A percentile compares a stretch with the other conserved stretches of the same genome.
These are phyloP conservation scores for Epiblema foenella DNA, from an alignment of 2,888 invertebrate genomes.

Conservation along the genomic window DNA sequence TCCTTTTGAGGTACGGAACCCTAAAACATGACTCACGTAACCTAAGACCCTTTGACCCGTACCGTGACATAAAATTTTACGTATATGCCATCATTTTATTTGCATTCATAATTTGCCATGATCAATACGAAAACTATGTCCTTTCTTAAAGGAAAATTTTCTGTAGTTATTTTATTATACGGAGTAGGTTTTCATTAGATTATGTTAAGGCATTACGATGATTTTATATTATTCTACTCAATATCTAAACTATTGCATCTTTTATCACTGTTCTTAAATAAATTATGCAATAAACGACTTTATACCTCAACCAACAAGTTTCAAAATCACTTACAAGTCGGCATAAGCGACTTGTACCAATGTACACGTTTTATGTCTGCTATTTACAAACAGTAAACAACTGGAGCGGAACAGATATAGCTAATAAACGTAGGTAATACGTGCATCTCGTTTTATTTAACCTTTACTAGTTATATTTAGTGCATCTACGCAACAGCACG, in stretches of 20 bases:
- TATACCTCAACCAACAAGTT: neutral
- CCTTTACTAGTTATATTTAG: slow-evolving; percentile 33
- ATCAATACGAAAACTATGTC: no score
- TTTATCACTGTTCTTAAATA: neutral
- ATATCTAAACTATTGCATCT: no score
- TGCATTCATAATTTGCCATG: no score
- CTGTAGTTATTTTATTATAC: no score
- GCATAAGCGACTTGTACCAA: neutral
- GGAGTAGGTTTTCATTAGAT: neutral
- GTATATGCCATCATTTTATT: no score
- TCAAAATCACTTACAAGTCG: neutral
- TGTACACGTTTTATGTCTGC: slow-evolving; percentile 15
- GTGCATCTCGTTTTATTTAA: slow-evolving; percentile 29
- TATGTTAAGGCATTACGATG: neutral
- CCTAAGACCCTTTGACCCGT: no score
- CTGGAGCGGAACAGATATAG: slow-evolving; percentile 16
- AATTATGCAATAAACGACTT: neutral
- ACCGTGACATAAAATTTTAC: no score
- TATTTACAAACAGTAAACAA: slow-evolving; percentile 33
- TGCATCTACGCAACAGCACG: slow-evolving; percentile 13
- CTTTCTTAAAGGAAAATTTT: no score
- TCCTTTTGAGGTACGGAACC: no score
- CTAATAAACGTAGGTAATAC: slow-evolving; percentile 19
- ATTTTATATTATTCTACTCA: neutral
- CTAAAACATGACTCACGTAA: no score